A percentile compares a stretch with the other conserved stretches of the same genome.
Evolutionary conservation across 2,888 invertebrate species (phyloP).

Genomic region (Antheraea yamamai): DNA sequence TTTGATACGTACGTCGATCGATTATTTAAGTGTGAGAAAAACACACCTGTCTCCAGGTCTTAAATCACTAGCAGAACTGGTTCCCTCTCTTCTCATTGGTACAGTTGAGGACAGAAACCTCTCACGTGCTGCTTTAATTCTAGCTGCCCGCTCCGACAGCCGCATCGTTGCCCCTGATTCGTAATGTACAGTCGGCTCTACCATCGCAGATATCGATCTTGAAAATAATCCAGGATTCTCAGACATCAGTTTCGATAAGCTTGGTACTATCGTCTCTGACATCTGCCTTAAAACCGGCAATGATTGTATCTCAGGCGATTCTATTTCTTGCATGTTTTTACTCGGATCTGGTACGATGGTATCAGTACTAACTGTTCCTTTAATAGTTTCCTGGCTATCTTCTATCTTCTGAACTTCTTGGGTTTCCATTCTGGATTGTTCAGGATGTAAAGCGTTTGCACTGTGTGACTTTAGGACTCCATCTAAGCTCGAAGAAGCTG

Average conservation of each 20-base stretch:
- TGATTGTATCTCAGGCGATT: slow-evolving; percentile 34
- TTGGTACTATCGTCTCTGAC: slow-evolving; percentile 61
- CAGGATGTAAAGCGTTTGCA: slow-evolving; percentile 70
- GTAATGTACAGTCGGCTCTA: slow-evolving; percentile 40
- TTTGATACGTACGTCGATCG: too few relatives aligned
- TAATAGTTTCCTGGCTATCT: slow-evolving; percentile 64
- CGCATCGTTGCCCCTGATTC: slow-evolving; percentile 50
- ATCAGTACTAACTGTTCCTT: slow-evolving; percentile 59
- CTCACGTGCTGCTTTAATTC: slow-evolving; percentile 86
- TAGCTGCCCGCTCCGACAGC: slow-evolving; percentile 80
- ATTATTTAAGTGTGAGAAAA: background rate
- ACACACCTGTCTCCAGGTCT: slow-evolving; percentile 70
- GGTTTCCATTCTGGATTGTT: slow-evolving; percentile 41
- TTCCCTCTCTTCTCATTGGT: slow-evolving; percentile 70
- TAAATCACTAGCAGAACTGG: slow-evolving; percentile 71
- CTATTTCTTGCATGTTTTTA: slow-evolving; percentile 43
- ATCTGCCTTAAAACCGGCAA: slow-evolving; percentile 57
- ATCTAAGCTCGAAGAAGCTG: slow-evolving; percentile 49
- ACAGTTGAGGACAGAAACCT: slow-evolving; percentile 84
- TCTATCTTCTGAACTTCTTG: slow-evolving; percentile 43
- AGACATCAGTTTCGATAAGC: slow-evolving; percentile 54
- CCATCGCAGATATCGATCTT: slow-evolving; percentile 62
- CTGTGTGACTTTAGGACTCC: slow-evolving; percentile 75
- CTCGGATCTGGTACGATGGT: slow-evolving; percentile 63
- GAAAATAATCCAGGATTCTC: slow-evolving; percentile 55